These are phyloP conservation scores for Homalodisca vitripennis DNA, from an alignment of 1,140 invertebrate genomes.

Conservation along the genomic window DNA sequence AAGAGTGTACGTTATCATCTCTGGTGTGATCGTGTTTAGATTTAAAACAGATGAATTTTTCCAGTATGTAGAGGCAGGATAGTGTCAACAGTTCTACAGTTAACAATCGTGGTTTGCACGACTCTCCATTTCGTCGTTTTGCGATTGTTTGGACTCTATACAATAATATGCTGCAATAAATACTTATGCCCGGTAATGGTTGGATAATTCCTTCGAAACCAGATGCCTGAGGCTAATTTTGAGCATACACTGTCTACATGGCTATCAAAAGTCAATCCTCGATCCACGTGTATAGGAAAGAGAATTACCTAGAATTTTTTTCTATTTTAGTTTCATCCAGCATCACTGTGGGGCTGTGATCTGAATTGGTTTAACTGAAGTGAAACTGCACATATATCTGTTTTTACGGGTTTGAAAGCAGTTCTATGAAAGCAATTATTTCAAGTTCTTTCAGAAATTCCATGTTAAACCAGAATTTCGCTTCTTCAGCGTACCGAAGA, in stretches of 20 bases:
- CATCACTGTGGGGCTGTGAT: not conserved
- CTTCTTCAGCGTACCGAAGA: too few species aligned
- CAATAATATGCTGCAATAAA: not conserved
- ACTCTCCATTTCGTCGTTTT: not conserved
- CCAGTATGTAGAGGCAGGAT: not conserved
- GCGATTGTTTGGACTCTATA: not conserved
- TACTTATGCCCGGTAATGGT: not conserved
- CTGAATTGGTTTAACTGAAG: not conserved
- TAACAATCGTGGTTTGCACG: not conserved
- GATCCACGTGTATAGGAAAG: slow-evolving; percentile 2
- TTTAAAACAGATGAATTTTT: not conserved
- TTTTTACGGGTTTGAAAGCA: not conserved
- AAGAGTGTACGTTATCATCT: not conserved
- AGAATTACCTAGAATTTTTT: not conserved
- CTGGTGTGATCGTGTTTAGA: not conserved
- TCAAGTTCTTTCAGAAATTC: too few species aligned
- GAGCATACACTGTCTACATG: slow-evolving; percentile 6
- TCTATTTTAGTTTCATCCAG: not conserved
- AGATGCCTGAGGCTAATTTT: slow-evolving; percentile 9
- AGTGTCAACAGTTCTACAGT: not conserved
- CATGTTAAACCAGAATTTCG: too few species aligned
- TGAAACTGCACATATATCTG: not conserved
- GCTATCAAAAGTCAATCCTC: not conserved
- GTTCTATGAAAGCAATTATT: too few species aligned
- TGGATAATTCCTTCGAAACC: not conserved